Evolutionary conservation across 2,113 vertebrate species (phyloP), one percentile per base, ranked within the genome.

Genomic region (Dipodomys merriami): DNA sequence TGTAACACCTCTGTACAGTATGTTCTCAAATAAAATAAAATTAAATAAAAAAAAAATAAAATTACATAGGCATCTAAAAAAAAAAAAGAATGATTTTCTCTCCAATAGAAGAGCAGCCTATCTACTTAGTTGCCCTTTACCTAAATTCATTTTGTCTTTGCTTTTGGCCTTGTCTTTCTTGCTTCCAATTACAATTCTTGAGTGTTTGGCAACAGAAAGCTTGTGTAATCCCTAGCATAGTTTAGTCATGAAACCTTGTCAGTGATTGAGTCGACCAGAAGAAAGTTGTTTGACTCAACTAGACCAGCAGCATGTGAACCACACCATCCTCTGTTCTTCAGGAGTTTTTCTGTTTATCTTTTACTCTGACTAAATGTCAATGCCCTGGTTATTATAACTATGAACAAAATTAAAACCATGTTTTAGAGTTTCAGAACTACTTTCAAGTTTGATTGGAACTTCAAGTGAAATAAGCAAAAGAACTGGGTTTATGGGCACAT

Each of bases 111-210:
- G 1, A 69, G 18, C 0, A 4, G 35, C 4, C 2, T 68, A 5
- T 72, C 65, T 68, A 49, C 1, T 74, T 30, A 22, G 39, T 82
- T 90, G 7, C 15, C 81, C 30, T 86, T 83, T 68, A 9, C 7
- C 11, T 67, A 46, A 86, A 64, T 83, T 8, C 7, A 4, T 30
- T 25, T 71, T 79, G 96, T 71, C 23, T 91, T 91, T 57, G 29
- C 16, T 76, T 85, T 86, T 90, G 49, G 15, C 49, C 76, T 86
- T 81, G 27, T 81, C 35, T 80, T 82, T 57, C 71, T 80, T 83
- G 18, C 35, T 92, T 71, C 33, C 23, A 73, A 23, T 77, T 67
- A 39, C 64, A 88, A 81, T 7, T 82, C 18, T 57, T 30, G 25
- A 92, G 39, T 5, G 53, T 67, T 53, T 67, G 69, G 13, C 20